Conservation (phyloP, 2,888 invertebrate genomes). For the Neoscelio sp. region DNA sequence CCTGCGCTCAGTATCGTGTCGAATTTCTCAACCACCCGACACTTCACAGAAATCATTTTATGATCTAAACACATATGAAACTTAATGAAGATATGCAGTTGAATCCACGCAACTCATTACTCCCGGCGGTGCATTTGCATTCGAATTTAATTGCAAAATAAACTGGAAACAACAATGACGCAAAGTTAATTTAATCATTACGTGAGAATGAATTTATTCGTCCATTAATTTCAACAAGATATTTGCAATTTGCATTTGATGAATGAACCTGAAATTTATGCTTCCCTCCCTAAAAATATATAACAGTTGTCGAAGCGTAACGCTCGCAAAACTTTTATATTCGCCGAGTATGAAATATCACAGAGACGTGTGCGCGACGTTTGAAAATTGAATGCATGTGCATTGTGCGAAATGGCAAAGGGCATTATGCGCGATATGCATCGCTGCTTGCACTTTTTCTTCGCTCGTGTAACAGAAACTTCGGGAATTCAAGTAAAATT, state of each 20-base stretch:
- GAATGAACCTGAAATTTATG: too few species aligned
- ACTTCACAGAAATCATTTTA: constrained; percentile 56
- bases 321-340: too few species aligned
- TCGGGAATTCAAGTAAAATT: constrained; percentile 31
- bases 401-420: constrained; percentile 47
- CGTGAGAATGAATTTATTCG: background rate
- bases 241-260: too few species aligned
- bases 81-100: constrained; percentile 46
- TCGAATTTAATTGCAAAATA: constrained; percentile 48
- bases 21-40: constrained; percentile 51
- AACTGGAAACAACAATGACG: constrained; percentile 33
- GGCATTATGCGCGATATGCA: constrained; percentile 40
- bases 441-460: constrained; percentile 28
- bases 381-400: constrained; percentile 48
- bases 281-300: too few species aligned
- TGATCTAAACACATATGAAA: constrained; percentile 58
- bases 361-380: constrained; percentile 20
- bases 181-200: constrained; percentile 32
- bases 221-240: too few species aligned
- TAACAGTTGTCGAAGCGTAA: too few species aligned
- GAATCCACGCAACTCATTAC: constrained; percentile 34
- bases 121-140: constrained; percentile 25
- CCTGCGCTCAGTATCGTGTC: constrained; percentile 54
- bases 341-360: constrained; percentile 44
- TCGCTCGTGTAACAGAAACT: constrained; percentile 25